Base-by-base conservation (phyloP, 2,888 invertebrate genomes). In the Carcina quercana region DNA sequence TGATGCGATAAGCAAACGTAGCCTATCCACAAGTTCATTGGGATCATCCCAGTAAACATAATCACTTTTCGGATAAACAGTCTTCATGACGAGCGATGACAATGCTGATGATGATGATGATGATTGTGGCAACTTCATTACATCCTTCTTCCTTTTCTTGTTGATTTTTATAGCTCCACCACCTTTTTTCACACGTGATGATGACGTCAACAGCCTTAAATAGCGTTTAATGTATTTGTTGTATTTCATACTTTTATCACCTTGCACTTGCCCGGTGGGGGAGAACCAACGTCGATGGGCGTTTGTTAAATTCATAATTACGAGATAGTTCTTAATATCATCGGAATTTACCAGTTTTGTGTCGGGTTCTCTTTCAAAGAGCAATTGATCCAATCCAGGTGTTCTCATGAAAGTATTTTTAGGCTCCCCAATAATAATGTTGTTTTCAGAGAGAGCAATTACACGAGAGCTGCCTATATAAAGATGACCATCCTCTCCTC, bases 11-110 rank as follows among this genome's bases (percentile, higher is more conserved):
- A 46, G 32, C 19, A 42, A 12, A 39, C 41, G 43, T 8, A 50
- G 26, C 22, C 44, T 31, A 15, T 48, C 45, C 25, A 47, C 21
- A 19, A 47, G 25, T 31, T 48, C 47, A 38, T 44, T 50, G 1
- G 43, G 46, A 32, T 47, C 38, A 32, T 44, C 40, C 46, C 50
- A 50, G 27, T 50, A 50, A 21, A 50, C 27, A 4, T 34, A 44
- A 35, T 47, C 45, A 4, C 13, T 25, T 20, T 27, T 17, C 13
- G 8, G 13, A 13, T 30, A 31, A 21, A 26, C 33, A 20, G 35
- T 34, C 32, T 40, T 40, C n/a, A n/a, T n/a, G n/a, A n/a, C n/a
- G n/a, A n/a, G n/a, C n/a, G n/a, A n/a, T n/a, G n/a, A n/a, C n/a
- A n/a, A n/a, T n/a, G n/a, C n/a, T n/a, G n/a, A n/a, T n/a, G n/a